Percentiles rank a stretch among this genome's conserved stretches.
phyloP scores from a whole-genome alignment of 2,888 invertebrate species.

The Scelioninae gen. 2 region DNA sequence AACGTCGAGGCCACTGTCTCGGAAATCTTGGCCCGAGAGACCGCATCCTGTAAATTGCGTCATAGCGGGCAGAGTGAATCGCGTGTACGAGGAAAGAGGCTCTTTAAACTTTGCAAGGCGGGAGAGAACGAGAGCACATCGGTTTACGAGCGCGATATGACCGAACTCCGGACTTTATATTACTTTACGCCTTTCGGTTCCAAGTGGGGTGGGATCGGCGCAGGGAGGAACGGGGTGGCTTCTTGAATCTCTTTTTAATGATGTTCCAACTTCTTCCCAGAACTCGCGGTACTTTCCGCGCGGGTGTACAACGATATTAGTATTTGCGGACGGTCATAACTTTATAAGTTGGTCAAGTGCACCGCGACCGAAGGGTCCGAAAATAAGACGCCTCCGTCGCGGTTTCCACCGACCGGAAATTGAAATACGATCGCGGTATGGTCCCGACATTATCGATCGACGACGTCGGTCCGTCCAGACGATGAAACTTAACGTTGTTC shows the following conservation, averaged over 20 bases:
- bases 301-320: conserved; percentile 56
- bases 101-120: conserved; percentile 65
- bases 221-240: conserved; percentile 45
- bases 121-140: conserved; percentile 64
- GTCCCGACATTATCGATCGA: no score
- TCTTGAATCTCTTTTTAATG: conserved; percentile 59
- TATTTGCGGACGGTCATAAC: conserved; percentile 57
- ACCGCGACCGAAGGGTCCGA: conserved; percentile 20
- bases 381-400: conserved; percentile 24
- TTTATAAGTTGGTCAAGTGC: conserved; percentile 57
- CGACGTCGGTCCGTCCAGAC: no score
- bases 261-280: conserved; percentile 57
- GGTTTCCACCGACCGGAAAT: conserved; percentile 41
- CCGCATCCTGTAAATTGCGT: conserved; percentile 69
- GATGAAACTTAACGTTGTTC: no score
- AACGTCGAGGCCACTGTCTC: conserved; percentile 3
- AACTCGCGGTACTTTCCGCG: conserved; percentile 43
- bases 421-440: no score
- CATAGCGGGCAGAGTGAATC: conserved; percentile 61
- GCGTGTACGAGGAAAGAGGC: conserved; percentile 60
- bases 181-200: conserved; percentile 66
- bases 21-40: conserved; percentile 55
- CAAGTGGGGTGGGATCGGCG: conserved; percentile 52
- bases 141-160: conserved; percentile 71
- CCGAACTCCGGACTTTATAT: conserved; percentile 70